Percentiles rank a stretch among this genome's conserved stretches.
phyloP scores from a whole-genome alignment of 2,113 vertebrate species.

The Peromyscus maniculatus region DNA sequence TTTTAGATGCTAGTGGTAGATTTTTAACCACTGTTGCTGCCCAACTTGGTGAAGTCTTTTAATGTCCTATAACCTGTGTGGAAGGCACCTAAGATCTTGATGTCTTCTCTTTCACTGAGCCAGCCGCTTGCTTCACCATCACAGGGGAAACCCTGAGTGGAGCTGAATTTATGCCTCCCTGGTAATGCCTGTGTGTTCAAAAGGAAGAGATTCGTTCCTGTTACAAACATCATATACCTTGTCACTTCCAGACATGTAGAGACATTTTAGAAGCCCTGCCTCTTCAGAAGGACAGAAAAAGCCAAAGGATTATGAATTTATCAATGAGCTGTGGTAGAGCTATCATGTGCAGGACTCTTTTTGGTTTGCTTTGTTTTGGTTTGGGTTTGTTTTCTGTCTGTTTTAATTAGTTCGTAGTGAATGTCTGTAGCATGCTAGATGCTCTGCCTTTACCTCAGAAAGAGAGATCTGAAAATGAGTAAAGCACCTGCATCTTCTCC shows the following conservation, averaged over 20 bases:
- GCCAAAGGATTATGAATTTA: background rate
- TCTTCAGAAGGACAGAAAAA: background rate
- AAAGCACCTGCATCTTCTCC: background rate
- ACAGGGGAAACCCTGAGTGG: background rate
- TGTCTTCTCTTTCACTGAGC: conserved; percentile 43
- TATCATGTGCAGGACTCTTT: background rate
- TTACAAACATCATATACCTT: background rate
- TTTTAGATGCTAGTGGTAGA: background rate
- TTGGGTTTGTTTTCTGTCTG: background rate
- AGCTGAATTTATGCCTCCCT: background rate
- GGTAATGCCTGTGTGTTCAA: background rate
- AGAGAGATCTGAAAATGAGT: background rate
- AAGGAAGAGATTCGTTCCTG: background rate
- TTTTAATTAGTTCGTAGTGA: background rate
- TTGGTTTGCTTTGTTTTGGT: background rate
- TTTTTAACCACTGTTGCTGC: background rate
- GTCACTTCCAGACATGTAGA: background rate
- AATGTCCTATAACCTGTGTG: background rate
- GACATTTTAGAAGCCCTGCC: background rate
- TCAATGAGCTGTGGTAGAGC: background rate
- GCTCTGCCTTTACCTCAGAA: no score
- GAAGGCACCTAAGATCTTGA: background rate
- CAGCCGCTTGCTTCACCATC: background rate
- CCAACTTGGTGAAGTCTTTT: background rate
- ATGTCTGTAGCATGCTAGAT: background rate